phyloP scores from a whole-genome alignment of 2,888 invertebrate genomes.

The Leptopilina drosophilae region DNA sequence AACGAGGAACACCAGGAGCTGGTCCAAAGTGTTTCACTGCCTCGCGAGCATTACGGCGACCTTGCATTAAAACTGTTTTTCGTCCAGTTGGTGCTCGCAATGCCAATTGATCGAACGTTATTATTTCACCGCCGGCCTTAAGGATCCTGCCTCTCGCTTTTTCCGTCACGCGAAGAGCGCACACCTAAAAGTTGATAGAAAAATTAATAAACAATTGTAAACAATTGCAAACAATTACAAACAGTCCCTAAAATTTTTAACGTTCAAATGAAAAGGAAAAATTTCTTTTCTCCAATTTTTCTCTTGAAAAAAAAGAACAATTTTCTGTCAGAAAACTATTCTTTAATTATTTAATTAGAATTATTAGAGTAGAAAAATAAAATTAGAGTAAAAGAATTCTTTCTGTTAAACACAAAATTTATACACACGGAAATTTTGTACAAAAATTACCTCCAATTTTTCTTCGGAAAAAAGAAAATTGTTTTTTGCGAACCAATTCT shows the following conservation, averaged over 20 bases:
- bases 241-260: neutral
- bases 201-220: neutral
- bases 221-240: neutral
- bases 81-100: slow-evolving; percentile 94
- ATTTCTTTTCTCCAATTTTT: too few relatives aligned
- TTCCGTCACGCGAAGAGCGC: slow-evolving; percentile 95
- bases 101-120: slow-evolving; percentile 99
- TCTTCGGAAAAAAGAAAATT: too few relatives aligned
- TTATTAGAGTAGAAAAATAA: too few relatives aligned
- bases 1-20: slow-evolving; percentile 98
- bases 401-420: too few relatives aligned
- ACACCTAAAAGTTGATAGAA: slow-evolving; percentile 79
- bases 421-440: too few relatives aligned
- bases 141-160: slow-evolving; percentile 97
- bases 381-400: too few relatives aligned
- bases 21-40: slow-evolving; percentile 97
- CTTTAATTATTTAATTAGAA: too few relatives aligned
- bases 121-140: slow-evolving; percentile 96
- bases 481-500: too few relatives aligned
- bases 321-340: too few relatives aligned
- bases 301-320: too few relatives aligned
- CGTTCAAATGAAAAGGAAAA: too few relatives aligned
- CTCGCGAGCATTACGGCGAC: slow-evolving; percentile 95
- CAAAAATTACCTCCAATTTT: too few relatives aligned
- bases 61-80: slow-evolving; percentile 97